Evolutionary conservation across 2,113 vertebrate genomes (phyloP).

Genomic region (Marmota monax): DNA sequence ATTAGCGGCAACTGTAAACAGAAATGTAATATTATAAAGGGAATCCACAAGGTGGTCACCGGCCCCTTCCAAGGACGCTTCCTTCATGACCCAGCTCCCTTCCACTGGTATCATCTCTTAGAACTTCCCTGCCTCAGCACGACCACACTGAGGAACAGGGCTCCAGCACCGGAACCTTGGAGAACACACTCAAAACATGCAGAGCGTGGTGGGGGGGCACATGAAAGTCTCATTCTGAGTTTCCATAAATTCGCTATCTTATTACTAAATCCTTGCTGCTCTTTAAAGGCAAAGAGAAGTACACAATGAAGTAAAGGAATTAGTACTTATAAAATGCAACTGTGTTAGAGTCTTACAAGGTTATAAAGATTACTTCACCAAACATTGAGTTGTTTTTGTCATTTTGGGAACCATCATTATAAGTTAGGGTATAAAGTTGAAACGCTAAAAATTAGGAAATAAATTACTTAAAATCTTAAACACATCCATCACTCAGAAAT

Average conservation of each 20-base stretch:
- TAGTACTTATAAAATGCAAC: background rate
- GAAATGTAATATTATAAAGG: background rate
- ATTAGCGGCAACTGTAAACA: background rate
- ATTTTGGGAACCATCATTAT: background rate
- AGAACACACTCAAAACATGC: background rate
- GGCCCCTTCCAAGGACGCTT: too few relatives aligned
- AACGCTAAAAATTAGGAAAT: background rate
- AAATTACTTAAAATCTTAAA: background rate
- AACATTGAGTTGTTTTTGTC: background rate
- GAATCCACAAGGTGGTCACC: too few relatives aligned
- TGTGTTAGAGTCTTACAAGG: background rate
- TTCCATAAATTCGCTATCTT: background rate
- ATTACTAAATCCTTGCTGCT: background rate
- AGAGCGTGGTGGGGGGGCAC: accelerated
- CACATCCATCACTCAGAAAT: background rate
- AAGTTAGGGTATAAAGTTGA: background rate
- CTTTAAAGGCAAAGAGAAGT: background rate
- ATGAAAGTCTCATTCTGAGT: background rate
- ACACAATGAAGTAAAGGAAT: background rate
- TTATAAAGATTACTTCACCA: background rate
- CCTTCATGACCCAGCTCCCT: background rate
- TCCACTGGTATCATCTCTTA: background rate
- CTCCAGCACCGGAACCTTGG: background rate
- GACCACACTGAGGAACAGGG: background rate
- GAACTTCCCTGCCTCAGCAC: too few relatives aligned